Evolutionary conservation across 2,888 invertebrate genomes (phyloP).

Genomic region (Brachynemurus nebulosus): DNA sequence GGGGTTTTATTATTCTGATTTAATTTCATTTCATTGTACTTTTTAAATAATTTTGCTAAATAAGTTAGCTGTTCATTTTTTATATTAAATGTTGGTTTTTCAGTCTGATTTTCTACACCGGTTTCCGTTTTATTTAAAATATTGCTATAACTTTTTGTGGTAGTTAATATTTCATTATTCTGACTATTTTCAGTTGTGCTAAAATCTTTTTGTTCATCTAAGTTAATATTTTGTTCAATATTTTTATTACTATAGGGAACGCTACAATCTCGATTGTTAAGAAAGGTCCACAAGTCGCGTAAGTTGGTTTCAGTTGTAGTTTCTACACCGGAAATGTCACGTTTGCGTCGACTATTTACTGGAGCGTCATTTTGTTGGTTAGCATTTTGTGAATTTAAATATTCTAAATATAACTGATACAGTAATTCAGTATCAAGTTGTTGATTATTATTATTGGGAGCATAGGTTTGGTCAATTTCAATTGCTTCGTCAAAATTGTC

Average conservation of each 20-base stretch:
- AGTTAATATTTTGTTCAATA: too few species aligned
- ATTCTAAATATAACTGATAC: neutral
- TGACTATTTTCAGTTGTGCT: neutral
- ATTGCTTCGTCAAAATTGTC: neutral
- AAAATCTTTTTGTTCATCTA: too few species aligned
- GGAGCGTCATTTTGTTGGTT: neutral
- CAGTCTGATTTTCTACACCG: neutral
- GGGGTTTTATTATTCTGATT: neutral
- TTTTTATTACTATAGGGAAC: neutral
- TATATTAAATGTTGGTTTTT: neutral
- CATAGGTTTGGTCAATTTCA: constrained; percentile 3
- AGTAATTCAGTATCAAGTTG: neutral
- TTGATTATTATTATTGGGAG: neutral
- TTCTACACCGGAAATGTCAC: neutral
- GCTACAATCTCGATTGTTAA: constrained; percentile 2
- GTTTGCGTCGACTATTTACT: neutral
- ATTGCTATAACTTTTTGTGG: neutral
- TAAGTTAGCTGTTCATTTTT: neutral
- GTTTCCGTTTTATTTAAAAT: neutral
- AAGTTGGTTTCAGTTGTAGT: constrained; percentile 4
- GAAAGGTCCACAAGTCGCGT: neutral
- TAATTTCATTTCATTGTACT: constrained; percentile 2
- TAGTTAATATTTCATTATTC: neutral
- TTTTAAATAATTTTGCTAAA: constrained; percentile 1
- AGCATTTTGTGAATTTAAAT: too few species aligned